Evolutionary conservation across 1,140 invertebrate species (phyloP).

Genomic region (Philopotamus ludificatus): DNA sequence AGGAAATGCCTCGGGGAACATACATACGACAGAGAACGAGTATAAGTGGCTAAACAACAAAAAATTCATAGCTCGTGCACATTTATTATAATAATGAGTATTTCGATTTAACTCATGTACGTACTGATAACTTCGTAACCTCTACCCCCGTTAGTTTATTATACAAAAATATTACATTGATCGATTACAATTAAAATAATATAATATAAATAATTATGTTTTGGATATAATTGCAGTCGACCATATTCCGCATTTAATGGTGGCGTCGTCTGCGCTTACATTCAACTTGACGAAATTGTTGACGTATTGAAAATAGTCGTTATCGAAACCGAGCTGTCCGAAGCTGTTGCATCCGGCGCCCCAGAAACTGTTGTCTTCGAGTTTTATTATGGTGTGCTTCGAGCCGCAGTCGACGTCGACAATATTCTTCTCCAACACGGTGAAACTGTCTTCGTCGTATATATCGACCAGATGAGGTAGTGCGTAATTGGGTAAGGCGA

Average conservation of each 20-base stretch:
- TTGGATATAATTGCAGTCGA: constrained; percentile 4
- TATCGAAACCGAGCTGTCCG: constrained; percentile 64
- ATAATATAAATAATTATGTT: too few relatives aligned
- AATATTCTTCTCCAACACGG: constrained; percentile 50
- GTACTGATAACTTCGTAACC: too few relatives aligned
- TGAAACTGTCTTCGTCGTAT: constrained; percentile 52
- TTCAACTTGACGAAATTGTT: constrained; percentile 42
- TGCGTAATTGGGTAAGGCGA: constrained; percentile 44
- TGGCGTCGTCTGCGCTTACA: not conserved
- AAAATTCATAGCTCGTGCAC: too few relatives aligned
- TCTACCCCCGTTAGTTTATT: too few relatives aligned
- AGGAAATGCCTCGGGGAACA: too few relatives aligned
- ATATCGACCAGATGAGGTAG: constrained; percentile 59
- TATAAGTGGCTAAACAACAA: too few relatives aligned
- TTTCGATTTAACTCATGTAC: too few relatives aligned
- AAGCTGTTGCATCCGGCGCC: constrained; percentile 73
- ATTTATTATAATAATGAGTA: too few relatives aligned
- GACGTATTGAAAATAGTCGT: constrained; percentile 39
- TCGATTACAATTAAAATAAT: too few relatives aligned
- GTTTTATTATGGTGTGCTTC: constrained; percentile 62
- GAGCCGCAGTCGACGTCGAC: constrained; percentile 66
- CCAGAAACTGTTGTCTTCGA: constrained; percentile 64
- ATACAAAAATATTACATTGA: too few relatives aligned
- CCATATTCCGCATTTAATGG: constrained; percentile 16
- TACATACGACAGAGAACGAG: too few relatives aligned